A percentile compares a stretch with the other conserved stretches of the same genome.
Conservation (phyloP, 2,113 vertebrate species). For the Neopipo cinnamomea region DNA sequence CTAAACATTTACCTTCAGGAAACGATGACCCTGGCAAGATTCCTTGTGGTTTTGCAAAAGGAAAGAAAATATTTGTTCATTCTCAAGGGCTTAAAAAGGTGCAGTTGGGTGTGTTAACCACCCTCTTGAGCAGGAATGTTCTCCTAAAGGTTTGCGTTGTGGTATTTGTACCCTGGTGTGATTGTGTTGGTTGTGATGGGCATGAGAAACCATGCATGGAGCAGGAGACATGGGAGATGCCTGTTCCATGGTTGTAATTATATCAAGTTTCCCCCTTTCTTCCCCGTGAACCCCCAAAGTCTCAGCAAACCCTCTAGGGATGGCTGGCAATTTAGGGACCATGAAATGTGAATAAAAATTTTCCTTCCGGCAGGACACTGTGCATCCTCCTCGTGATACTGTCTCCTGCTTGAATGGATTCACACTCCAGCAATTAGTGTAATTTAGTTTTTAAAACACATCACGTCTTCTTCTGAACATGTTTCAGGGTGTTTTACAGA, state of each 20-base stretch:
- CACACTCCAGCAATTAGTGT: not conserved
- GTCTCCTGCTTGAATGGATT: not conserved
- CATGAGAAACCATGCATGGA: not conserved
- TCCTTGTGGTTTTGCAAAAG: conserved; percentile 42
- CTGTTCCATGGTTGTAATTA: not conserved
- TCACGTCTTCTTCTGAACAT: not conserved
- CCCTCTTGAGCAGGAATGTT: not conserved
- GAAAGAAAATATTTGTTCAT: conserved; percentile 49
- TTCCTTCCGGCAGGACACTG: not conserved
- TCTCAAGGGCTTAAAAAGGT: not conserved
- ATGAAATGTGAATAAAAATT: not conserved
- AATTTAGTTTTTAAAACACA: not conserved
- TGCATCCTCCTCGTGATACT: too few species aligned
- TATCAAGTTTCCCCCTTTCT: not conserved
- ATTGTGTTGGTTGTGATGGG: not conserved
- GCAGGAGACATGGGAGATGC: not conserved
- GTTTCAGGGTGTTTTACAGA: not conserved
- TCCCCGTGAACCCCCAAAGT: not conserved
- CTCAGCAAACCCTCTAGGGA: not conserved
- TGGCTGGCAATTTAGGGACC: not conserved
- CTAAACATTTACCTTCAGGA: not conserved
- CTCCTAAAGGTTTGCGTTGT: not conserved
- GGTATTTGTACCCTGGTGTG: not conserved
- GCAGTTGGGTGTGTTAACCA: not conserved
- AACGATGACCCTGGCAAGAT: not conserved